Evolutionary conservation across 2,113 vertebrate genomes (phyloP).

Genomic region (Halcyon senegalensis): DNA sequence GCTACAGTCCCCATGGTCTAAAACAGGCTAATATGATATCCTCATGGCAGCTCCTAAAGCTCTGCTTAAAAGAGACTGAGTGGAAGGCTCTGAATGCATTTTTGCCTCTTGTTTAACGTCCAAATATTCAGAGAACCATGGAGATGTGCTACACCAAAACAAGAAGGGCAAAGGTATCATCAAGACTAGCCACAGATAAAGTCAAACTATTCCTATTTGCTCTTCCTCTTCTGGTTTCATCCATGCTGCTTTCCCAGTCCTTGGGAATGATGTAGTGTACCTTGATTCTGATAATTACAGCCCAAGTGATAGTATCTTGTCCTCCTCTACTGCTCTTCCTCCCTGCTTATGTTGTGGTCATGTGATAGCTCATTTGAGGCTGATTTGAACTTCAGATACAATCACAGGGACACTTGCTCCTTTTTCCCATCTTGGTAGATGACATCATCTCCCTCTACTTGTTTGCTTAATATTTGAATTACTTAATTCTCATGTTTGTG

Average conservation of each 20-base stretch:
- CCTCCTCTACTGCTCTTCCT: neutral
- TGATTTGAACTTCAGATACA: neutral
- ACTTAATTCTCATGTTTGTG: neutral
- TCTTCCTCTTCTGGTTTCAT: neutral
- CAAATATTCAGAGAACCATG: fast-evolving
- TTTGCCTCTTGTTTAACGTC: neutral
- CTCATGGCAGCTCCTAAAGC: neutral
- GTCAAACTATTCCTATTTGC: neutral
- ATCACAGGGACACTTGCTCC: neutral
- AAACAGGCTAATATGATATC: neutral
- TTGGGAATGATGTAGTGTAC: neutral
- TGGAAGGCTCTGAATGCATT: neutral
- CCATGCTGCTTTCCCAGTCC: neutral
- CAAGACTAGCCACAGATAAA: neutral
- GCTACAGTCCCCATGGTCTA: neutral
- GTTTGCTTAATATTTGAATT: neutral
- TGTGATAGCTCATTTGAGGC: neutral
- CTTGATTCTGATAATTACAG: neutral
- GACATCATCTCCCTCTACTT: neutral
- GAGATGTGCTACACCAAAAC: neutral
- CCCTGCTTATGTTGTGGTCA: neutral
- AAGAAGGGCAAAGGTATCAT: neutral
- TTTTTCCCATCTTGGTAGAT: neutral
- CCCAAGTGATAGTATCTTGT: neutral
- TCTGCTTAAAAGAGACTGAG: neutral